These are phyloP conservation scores for Drosophila tropicalis DNA, from an alignment of 1,140 invertebrate genomes.

Conservation along the genomic window DNA sequence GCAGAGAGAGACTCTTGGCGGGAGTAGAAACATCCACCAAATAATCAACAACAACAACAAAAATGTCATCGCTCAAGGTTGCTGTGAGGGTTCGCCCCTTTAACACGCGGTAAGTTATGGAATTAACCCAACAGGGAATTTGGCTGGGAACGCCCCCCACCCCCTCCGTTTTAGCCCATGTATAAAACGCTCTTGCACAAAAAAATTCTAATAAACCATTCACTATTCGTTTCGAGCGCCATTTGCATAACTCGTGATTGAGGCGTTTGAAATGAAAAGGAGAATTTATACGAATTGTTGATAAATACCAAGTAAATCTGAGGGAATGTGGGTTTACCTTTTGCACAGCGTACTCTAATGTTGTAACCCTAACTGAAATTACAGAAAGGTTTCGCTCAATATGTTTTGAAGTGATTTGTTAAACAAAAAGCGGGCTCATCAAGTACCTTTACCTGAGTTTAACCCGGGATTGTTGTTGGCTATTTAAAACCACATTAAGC, in stretches of 20 bases:
- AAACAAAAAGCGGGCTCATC: conserved; percentile 8
- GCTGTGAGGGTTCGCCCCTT: conserved; percentile 87
- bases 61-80: conserved; percentile 88
- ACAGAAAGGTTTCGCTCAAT: too few species aligned
- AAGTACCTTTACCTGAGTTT: conserved; percentile 15
- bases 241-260: too few species aligned
- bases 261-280: too few species aligned
- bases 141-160: conserved; percentile 33
- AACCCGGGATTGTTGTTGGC: conserved; percentile 28
- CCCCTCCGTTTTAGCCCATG: not conserved
- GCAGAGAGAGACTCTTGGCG: conserved; percentile 21
- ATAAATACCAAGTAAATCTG: too few species aligned
- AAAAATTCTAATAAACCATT: too few species aligned
- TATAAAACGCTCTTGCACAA: too few species aligned
- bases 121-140: conserved; percentile 7
- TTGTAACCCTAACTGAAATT: conserved; percentile 18
- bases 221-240: too few species aligned
- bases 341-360: conserved; percentile 2
- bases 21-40: conserved; percentile 45
- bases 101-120: conserved; percentile 85
- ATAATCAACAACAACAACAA: conserved; percentile 43
- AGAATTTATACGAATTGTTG: too few species aligned
- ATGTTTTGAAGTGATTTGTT: not conserved
- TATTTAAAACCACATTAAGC: conserved; percentile 68
- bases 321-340: too few species aligned